Percentiles rank a stretch among this genome's conserved stretches.
Evolutionary conservation across 2,113 vertebrate species (phyloP).

Genomic region (Pachycephala philippinensis): DNA sequence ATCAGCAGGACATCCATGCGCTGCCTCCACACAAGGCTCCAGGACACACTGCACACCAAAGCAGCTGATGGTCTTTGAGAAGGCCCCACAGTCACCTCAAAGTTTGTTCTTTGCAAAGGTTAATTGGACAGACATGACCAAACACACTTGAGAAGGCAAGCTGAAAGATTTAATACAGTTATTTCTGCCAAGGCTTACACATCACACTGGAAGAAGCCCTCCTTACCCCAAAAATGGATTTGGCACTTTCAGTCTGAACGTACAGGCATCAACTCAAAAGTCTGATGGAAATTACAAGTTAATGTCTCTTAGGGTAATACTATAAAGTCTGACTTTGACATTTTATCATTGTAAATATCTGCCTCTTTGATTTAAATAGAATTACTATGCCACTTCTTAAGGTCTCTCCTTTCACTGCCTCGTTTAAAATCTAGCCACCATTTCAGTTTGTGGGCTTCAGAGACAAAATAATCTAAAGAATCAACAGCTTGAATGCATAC

Average conservation of each 20-base stretch:
- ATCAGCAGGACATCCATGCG: rapidly evolving
- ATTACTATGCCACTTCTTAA: neutral
- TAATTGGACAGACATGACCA: neutral
- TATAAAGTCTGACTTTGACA: neutral
- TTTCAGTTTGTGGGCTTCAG: neutral
- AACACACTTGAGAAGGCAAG: neutral
- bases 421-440: neutral
- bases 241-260: neutral
- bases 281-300: neutral
- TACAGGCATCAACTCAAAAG: neutral
- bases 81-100: neutral
- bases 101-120: neutral
- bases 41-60: neutral
- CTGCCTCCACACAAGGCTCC: neutral
- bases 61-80: neutral
- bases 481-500: neutral
- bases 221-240: neutral
- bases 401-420: neutral
- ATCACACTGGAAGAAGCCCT: neutral
- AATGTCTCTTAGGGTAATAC: neutral
- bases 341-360: neutral
- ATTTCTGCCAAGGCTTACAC: neutral
- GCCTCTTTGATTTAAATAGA: neutral
- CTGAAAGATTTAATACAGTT: neutral
- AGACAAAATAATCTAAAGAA: conserved; percentile 11